Base-by-base conservation (phyloP, 2,888 invertebrate genomes). In the Girardia tigrina region DNA sequence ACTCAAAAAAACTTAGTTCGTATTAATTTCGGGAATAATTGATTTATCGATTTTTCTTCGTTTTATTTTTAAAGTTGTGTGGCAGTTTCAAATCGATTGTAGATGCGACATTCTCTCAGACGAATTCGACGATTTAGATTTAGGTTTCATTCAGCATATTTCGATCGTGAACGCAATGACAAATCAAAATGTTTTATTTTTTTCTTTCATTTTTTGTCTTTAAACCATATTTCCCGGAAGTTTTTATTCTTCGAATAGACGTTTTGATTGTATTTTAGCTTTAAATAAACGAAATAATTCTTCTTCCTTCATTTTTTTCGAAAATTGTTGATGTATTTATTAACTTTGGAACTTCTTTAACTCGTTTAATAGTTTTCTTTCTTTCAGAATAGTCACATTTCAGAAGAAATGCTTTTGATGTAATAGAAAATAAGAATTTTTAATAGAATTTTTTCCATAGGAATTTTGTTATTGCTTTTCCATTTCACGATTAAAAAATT, bases 191-290 rank as follows among this genome's bases (percentile, higher is more conserved):
- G 26, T 28, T 27, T 26, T 23, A 56, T 29, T 28, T 2, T 42
- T 70, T 42, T 74, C 56, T 42, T 56, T 20, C 14, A 20, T 42
- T 28, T 26, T 42, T 42, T 74, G 42, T 20, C 74, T 69, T 69
- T 74, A 12, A 42, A 12, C 70, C 78, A 77, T 77, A 42, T 75
- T 72, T 27, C 26, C 70, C 12, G 78, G 78, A 16, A 77, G 29
- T 20, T 72, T 71, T 23, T 75, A 74, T 70, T 72, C 42, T 70
- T 71, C 77, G 16, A 82, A 74, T 20, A 83, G 77, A 74, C 83
- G 82, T 78, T 82, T 81, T n/a, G 84, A 79, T 77, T 83, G 78
- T 81, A 83, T 81, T 78, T 81, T 80, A 42, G 81, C 81, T 75
- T 82, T 79, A 23, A 83, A 81, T 77, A 81, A 81, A 36, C 83